Base-by-base conservation (phyloP, 1,140 invertebrate species). In the Aethina tumida region DNA sequence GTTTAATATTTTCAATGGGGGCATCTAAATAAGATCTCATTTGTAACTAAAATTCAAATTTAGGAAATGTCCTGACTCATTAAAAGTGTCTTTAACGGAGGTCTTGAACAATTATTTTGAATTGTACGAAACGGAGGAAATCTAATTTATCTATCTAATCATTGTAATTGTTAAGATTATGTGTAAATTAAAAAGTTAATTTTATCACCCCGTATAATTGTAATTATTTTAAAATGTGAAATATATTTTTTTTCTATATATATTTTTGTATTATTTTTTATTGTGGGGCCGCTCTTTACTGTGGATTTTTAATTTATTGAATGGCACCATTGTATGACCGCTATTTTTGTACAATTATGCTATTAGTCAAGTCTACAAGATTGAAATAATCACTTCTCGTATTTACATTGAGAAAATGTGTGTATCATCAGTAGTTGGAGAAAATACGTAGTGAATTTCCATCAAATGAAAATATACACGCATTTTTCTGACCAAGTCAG, bases 391-490 rank as follows among this genome's bases (percentile, higher is more conserved):
- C 32, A n/a, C 24, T 38, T 36, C 28, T 36, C 17, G 20, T 31
- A 21, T 39, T n/a, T 26, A 14, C 35, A 25, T 10, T 15, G 25
- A 25, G 13, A 8, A 13, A 17, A 26, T 19, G 8, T 18, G 10
- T 18, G 16, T 18, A 18, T 33, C 7, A 12, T 30, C 2, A 19
- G 14, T 18, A 12, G 9, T 25, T 8, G 13, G 14, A 35, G n/a
- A 12, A 6, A 8, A 7, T 34, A 21, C 12, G 18, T 19, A 20
- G 16, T 34, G 17, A 17, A 21, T 21, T n/a, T 20, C n/a, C 22
- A 18, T 5, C 25, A 15, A 39, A 39, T 39, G 37, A 32, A 39
- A 39, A 39, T 39, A 39, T 39, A 39, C 37, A 39, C 37, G 8
- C 28, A n/a, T n/a, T n/a, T n/a, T n/a, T n/a, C n/a, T n/a, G n/a